A percentile compares a stretch with the other conserved stretches of the same genome.
Evolutionary conservation across 30 jellyfish, hydroid and myxozoan genomes (phyloP).

Genomic region (Pelagia noctiluca): DNA sequence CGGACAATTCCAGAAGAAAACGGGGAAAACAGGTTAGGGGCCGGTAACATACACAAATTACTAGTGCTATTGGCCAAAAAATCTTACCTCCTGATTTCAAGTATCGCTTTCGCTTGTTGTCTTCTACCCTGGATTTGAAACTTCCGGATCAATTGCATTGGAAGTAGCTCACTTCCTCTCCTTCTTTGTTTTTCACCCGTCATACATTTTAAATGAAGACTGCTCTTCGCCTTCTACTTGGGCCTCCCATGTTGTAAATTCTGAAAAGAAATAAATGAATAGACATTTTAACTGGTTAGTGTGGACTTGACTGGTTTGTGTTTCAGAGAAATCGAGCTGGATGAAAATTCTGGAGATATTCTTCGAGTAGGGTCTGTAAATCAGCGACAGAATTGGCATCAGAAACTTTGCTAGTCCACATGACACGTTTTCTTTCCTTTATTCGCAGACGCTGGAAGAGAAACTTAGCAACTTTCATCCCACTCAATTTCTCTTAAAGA

Average conservation of each 20-base stretch:
- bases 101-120: conserved; percentile 8
- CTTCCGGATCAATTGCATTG: conserved; percentile 12
- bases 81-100: background rate
- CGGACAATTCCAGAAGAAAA: background rate
- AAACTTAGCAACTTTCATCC: too few relatives aligned
- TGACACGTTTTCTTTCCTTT: background rate
- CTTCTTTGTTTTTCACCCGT: conserved; percentile 14
- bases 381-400: background rate
- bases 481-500: too few relatives aligned
- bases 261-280: background rate
- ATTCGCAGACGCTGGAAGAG: too few relatives aligned
- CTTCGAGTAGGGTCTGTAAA: background rate
- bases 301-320: background rate
- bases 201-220: background rate
- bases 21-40: too few relatives aligned
- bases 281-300: background rate
- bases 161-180: background rate
- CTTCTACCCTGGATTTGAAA: conserved; percentile 29
- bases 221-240: conserved; percentile 1
- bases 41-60: background rate
- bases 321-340: too few relatives aligned
- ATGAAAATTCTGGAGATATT: too few relatives aligned
- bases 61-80: background rate
- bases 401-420: background rate
- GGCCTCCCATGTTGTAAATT: background rate